Conservation (phyloP, 30 jellyfish, hydroid and myxozoan genomes). For the Hydractinia symbiolongicarpus region DNA sequence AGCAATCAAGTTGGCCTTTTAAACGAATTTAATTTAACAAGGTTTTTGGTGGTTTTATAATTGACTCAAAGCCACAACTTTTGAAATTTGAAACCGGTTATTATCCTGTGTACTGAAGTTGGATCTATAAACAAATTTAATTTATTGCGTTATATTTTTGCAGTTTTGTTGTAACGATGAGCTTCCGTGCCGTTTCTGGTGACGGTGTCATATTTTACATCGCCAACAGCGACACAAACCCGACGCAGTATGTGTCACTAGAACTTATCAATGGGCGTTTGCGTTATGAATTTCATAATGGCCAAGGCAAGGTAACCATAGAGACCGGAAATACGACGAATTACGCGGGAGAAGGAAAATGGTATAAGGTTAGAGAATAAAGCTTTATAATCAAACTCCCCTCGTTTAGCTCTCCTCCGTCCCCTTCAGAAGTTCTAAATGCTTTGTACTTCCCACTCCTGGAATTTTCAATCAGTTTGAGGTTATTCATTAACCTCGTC, state of each 20-base stretch:
- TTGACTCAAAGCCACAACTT: no score
- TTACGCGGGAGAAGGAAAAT: slow-evolving; percentile 66
- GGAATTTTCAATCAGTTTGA: no score
- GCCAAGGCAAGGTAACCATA: slow-evolving; percentile 35
- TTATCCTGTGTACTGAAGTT: no score
- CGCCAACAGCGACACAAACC: slow-evolving; percentile 68
- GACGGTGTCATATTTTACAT: slow-evolving; percentile 79
- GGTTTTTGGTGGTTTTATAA: no score
- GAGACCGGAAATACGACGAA: slow-evolving; percentile 48
- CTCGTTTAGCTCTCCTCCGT: background rate
- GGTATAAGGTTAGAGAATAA: slow-evolving; percentile 70
- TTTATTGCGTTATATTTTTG: background rate
- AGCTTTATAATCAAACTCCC: background rate
- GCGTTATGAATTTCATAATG: slow-evolving; percentile 47
- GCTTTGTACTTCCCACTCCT: no score
- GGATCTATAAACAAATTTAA: background rate
- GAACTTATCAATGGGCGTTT: slow-evolving; percentile 72
- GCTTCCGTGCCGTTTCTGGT: slow-evolving; percentile 62
- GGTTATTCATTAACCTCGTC: no score
- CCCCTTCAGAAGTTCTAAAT: no score
- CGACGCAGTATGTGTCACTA: slow-evolving; percentile 59
- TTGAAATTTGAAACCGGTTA: no score
- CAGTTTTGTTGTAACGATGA: slow-evolving; percentile 84
- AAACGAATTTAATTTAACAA: no score
- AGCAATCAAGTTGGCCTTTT: no score